A percentile compares a stretch with the other conserved stretches of the same genome.
phyloP scores from a whole-genome alignment of 1,140 invertebrate species.

The Ectropis grisescens region DNA sequence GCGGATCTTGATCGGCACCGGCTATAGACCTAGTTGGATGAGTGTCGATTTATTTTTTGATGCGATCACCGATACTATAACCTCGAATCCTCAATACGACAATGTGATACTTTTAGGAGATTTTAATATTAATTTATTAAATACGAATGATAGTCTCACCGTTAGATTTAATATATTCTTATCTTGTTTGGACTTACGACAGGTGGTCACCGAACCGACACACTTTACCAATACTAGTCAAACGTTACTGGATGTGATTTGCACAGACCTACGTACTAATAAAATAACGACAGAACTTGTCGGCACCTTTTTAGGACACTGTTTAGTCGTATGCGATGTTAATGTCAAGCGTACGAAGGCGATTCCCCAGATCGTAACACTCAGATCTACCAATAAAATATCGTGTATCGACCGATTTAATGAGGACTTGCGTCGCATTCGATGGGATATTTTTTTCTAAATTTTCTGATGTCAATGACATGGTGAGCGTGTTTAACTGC shows the following conservation, averaged over 20 bases:
- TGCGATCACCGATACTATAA: conserved; percentile 6
- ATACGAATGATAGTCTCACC: conserved; percentile 1
- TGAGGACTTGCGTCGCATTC: too few relatives aligned
- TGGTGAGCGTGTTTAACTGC: neutral
- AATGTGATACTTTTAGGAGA: conserved; percentile 8
- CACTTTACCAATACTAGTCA: conserved; percentile 6
- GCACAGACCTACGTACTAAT: conserved; percentile 3
- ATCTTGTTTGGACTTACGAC: neutral
- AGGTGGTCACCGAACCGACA: conserved; percentile 6
- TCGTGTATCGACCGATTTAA: too few relatives aligned
- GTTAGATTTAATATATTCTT: conserved; percentile 7
- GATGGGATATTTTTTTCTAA: neutral
- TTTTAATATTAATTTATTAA: conserved; percentile 12
- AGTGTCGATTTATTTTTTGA: conserved; percentile 11
- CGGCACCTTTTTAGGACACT: conserved; percentile 3
- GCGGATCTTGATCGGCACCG: conserved; percentile 8
- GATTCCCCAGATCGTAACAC: neutral
- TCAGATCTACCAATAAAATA: conserved; percentile 1
- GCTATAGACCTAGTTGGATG: conserved; percentile 9
- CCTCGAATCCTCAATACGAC: conserved; percentile 2
- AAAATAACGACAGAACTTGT: neutral
- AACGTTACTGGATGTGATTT: conserved; percentile 10
- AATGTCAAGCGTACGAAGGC: conserved; percentile 3
- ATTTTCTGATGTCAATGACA: conserved; percentile 1
- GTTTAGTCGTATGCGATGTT: conserved; percentile 3